A percentile compares a stretch with the other conserved stretches of the same genome.
Conservation (phyloP, 37 sponge, comb jelly and placozoan genomes). For the Corticium candelabrum region DNA sequence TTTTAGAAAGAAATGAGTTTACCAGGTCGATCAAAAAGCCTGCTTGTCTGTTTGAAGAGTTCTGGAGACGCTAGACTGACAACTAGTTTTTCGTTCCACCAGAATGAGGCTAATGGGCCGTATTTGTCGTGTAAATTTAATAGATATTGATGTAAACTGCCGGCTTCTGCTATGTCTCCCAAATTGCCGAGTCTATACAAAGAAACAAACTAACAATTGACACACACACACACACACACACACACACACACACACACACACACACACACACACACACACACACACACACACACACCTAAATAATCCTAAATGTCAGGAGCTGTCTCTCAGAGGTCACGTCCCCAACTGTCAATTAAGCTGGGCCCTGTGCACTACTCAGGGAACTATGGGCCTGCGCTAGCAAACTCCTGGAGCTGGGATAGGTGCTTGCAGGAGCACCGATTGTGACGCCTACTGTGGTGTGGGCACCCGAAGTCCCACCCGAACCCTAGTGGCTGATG, state of each 20-base stretch:
- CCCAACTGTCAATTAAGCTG: no score
- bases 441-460: no score
- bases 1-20: neutral
- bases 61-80: constrained; percentile 76
- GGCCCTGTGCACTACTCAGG: no score
- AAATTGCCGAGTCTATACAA: constrained; percentile 39
- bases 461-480: no score
- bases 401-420: no score
- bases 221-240: constrained; percentile 5
- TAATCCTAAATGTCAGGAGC: no score
- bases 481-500: no score
- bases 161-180: constrained; percentile 36
- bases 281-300: neutral
- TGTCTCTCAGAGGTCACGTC: no score
- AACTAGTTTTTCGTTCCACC: constrained; percentile 44
- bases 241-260: constrained; percentile 5
- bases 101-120: constrained; percentile 62
- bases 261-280: constrained; percentile 5
- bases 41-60: constrained; percentile 42
- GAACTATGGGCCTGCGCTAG: no score
- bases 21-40: constrained; percentile 68
- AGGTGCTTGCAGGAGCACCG: no score
- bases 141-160: constrained; percentile 81
- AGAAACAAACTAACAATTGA: neutral
- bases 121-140: constrained; percentile 55